A percentile compares a stretch with the other conserved stretches of the same genome.
phyloP scores from a whole-genome alignment of 2,113 vertebrate species.

The Salminus brasiliensis region DNA sequence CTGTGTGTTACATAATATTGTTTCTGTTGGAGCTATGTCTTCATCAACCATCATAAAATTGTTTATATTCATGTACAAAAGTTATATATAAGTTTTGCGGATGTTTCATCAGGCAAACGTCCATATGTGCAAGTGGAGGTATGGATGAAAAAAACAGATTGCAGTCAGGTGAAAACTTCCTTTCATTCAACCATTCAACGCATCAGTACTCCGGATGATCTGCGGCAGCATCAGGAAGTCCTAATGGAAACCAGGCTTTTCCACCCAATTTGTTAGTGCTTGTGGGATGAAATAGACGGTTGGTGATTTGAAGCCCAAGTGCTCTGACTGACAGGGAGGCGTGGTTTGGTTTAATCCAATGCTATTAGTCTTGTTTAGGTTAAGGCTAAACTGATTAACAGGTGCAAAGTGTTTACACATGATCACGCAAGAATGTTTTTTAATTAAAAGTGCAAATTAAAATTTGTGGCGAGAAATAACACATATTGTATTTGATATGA shows the following conservation, averaged over 20 bases:
- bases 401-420: slow-evolving; percentile 35
- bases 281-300: slow-evolving; percentile 60
- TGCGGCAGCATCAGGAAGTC: slow-evolving; percentile 17
- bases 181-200: slow-evolving; percentile 6
- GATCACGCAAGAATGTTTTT: neutral
- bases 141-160: slow-evolving; percentile 11
- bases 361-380: slow-evolving; percentile 10
- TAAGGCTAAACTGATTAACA: slow-evolving; percentile 52
- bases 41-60: neutral
- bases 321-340: slow-evolving; percentile 59
- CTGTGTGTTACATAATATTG: neutral
- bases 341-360: slow-evolving; percentile 60
- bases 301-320: slow-evolving; percentile 2
- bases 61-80: neutral
- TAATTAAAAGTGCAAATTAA: neutral
- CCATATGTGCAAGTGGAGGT: slow-evolving; percentile 5
- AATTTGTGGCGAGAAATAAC: neutral
- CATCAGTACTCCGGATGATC: slow-evolving; percentile 17
- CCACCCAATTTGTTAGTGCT: slow-evolving; percentile 47
- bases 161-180: slow-evolving; percentile 29
- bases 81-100: neutral
- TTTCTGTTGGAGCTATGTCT: neutral
- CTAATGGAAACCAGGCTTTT: slow-evolving; percentile 67
- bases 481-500: no score
- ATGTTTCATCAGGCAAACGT: neutral